Evolutionary conservation across 2,888 invertebrate genomes (phyloP).

Genomic region (Elegia similella): DNA sequence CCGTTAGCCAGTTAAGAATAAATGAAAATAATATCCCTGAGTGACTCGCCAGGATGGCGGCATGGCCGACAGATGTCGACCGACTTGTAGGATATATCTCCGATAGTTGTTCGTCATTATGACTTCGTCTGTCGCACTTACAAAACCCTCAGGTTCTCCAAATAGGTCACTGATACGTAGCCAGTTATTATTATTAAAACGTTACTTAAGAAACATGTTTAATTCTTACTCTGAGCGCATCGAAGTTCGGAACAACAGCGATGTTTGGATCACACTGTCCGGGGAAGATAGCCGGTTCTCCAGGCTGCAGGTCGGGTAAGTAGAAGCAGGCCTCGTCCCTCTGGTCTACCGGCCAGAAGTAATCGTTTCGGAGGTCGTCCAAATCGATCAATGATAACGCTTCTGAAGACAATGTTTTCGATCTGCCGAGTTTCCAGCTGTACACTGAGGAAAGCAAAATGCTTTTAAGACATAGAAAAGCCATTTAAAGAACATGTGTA

Average conservation of each 20-base stretch:
- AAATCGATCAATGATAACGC: conserved; percentile 41
- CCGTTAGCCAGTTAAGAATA: too few relatives aligned
- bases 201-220: neutral
- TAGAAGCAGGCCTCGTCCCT: conserved; percentile 54
- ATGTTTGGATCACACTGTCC: conserved; percentile 43
- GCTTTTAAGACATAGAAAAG: too few relatives aligned
- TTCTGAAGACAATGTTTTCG: conserved; percentile 32
- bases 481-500: too few relatives aligned
- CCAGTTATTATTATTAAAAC: too few relatives aligned
- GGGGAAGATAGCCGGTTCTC: conserved; percentile 35
- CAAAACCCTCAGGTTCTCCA: too few relatives aligned
- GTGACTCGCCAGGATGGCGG: too few relatives aligned
- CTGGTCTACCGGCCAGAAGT: conserved; percentile 43
- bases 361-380: conserved; percentile 46
- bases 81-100: too few relatives aligned
- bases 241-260: conserved; percentile 37
- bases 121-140: too few relatives aligned
- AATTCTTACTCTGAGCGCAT: conserved; percentile 34
- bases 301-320: conserved; percentile 38
- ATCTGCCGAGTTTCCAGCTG: conserved; percentile 64
- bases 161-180: too few relatives aligned
- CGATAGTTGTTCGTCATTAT: too few relatives aligned
- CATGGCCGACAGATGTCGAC: too few relatives aligned
- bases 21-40: too few relatives aligned
- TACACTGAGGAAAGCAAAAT: conserved; percentile 33